phyloP scores from a whole-genome alignment of 2,797 vertebrate genomes.

The Brotula barbata region DNA sequence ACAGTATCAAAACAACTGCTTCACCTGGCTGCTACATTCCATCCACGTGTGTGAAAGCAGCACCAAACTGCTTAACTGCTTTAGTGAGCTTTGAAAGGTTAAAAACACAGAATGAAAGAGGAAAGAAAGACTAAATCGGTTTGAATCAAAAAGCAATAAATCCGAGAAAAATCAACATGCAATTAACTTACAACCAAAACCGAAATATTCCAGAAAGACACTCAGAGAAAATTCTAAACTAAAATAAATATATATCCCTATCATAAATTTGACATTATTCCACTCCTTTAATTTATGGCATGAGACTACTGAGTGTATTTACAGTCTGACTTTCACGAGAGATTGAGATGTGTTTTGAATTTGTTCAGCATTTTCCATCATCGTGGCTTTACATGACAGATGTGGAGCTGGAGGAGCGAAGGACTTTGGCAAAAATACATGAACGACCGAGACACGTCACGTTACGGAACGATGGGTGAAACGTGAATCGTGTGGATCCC shows the following conservation, averaged over 20 bases:
- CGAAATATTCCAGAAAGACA: slow-evolving; percentile 38
- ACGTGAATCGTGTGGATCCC: slow-evolving; percentile 47
- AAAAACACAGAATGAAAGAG: slow-evolving; percentile 71
- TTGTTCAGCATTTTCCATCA: slow-evolving; percentile 21
- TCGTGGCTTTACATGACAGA: slow-evolving; percentile 37
- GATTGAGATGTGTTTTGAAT: slow-evolving; percentile 58
- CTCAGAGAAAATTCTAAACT: slow-evolving; percentile 56
- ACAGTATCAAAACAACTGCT: slow-evolving; percentile 91
- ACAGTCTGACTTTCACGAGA: slow-evolving; percentile 69
- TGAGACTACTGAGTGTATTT: slow-evolving; percentile 71
- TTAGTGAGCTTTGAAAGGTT: slow-evolving; percentile 81
- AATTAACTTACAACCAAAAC: slow-evolving; percentile 74
- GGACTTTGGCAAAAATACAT: slow-evolving; percentile 74
- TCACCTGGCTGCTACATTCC: slow-evolving; percentile 76
- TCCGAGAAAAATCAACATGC: slow-evolving; percentile 74
- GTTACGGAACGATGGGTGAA: slow-evolving; percentile 20
- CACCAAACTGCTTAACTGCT: slow-evolving; percentile 54
- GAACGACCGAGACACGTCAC: slow-evolving; percentile 10
- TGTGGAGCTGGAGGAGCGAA: slow-evolving; percentile 12
- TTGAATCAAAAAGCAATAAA: slow-evolving; percentile 56
- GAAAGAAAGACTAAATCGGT: slow-evolving; percentile 42
- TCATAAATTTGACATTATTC: slow-evolving; percentile 72
- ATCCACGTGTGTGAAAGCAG: slow-evolving; percentile 70
- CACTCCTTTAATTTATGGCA: slow-evolving; percentile 69
- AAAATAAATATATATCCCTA: slow-evolving; percentile 88